Evolutionary conservation across 2,113 vertebrate genomes (phyloP), one percentile per base, ranked within the genome.

Genomic region (Cariama cristata): DNA sequence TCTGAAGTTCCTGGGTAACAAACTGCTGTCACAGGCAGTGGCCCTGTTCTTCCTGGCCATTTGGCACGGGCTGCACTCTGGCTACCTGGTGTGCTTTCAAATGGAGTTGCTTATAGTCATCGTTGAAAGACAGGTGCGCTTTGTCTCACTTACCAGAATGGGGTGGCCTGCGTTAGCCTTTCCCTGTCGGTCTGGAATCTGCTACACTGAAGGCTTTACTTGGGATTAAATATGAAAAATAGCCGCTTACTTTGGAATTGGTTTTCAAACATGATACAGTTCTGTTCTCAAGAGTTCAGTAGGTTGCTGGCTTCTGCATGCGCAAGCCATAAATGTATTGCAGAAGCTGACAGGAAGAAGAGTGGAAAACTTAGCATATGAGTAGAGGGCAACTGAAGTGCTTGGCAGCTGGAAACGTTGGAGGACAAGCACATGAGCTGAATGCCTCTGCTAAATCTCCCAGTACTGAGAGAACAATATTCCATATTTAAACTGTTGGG

Each of bases 21-120:
- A 99, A 97, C 90, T 98, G 45, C 79, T 99, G 24, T 99, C 99
- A 66, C 99, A 99, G 91, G 98, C 98, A 49, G 75, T 98, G 68
- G 98, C 99, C 1, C 93, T 99, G 92, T 66, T 99, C 28, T 99
- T 99, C 97, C 96, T 99, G 97, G 98, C 99, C 8, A 79, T 99
- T 86, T 99, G 99, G 99, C 99, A 99, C 0, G 99, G 99, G 71
- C 98, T 99, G 49, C 99, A 99, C 98, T 99, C 99, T 1, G 99
- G 99, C 56, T 99, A 99, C 98, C 86, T 99, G 95, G 62, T 99
- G 90, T 99, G 99, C 98, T 99, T 99, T 98, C 99, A 99, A 47
- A 98, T 99, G 99, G 99, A 99, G 97, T 98, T 99, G 96, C 98
- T 99, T 60, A 99, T 99, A 77, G 99, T 99, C 89, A 98, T 98